phyloP scores from a whole-genome alignment of 2,888 invertebrate genomes.

The Zygaena filipendulae region DNA sequence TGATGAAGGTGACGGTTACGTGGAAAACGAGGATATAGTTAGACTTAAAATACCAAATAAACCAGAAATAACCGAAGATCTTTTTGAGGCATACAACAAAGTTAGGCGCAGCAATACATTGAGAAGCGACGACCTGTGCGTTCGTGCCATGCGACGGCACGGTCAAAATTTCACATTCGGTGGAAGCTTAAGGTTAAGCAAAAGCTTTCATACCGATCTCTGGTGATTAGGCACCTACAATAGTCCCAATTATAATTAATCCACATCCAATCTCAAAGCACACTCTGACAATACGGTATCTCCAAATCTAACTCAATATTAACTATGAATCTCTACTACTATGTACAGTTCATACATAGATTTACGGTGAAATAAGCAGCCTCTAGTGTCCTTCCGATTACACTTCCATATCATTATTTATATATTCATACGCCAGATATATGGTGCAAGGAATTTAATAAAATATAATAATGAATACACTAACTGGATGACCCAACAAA shows the following conservation, averaged over 20 bases:
- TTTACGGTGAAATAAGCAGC: neutral
- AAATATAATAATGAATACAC: no score
- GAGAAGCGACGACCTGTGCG: slow-evolving; percentile 47
- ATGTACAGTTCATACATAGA: slow-evolving; percentile 51
- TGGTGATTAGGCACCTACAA: slow-evolving; percentile 46
- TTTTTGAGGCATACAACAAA: slow-evolving; percentile 61
- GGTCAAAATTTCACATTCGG: slow-evolving; percentile 53
- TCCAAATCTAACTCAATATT: slow-evolving; percentile 20
- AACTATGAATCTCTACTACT: slow-evolving; percentile 33
- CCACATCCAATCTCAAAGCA: slow-evolving; percentile 36
- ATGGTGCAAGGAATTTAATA: no score
- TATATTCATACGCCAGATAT: no score
- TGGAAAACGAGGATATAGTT: slow-evolving; percentile 65
- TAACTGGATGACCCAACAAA: no score
- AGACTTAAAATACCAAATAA: slow-evolving; percentile 65
- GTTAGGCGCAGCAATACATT: slow-evolving; percentile 56
- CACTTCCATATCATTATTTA: slow-evolving; percentile 12
- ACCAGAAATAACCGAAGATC: slow-evolving; percentile 67
- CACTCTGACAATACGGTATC: slow-evolving; percentile 32
- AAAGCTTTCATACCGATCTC: slow-evolving; percentile 55
- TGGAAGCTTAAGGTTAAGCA: slow-evolving; percentile 63
- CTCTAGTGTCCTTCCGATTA: slow-evolving; percentile 15
- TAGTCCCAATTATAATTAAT: slow-evolving; percentile 30
- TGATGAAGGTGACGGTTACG: slow-evolving; percentile 53
- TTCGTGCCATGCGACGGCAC: slow-evolving; percentile 42